Evolutionary conservation across 1,140 invertebrate species (phyloP), one percentile per base, ranked within the genome.

Genomic region (Cataglyphis hispanica): DNA sequence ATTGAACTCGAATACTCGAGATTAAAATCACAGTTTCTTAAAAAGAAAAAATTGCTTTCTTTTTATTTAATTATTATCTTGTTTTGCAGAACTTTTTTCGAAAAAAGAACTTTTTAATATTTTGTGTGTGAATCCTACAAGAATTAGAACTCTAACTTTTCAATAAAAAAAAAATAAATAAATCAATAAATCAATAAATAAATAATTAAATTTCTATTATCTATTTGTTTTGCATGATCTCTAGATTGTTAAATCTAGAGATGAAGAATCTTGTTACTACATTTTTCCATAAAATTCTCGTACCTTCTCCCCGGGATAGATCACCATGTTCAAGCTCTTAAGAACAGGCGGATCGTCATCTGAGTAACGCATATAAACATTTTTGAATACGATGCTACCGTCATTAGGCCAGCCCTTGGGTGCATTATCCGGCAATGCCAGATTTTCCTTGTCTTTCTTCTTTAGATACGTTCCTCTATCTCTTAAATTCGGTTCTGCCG

Each of bases 401-500:
- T 96, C 86, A 4, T 93, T 88, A 0, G 98, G 98, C 98, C 98
- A 98, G 63, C 95, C 94, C 13, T 94, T 91, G 0, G 96, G 96
- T 2, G 97, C 74, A 3, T 70, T 81, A 0, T 84, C 58, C 1
- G 91, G 81, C 13, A 84, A 22, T 3, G 46, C 46, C 0, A 72
- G 0, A 27, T 96, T 95, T 43, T 80, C 19, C 64, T 88, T 56
- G 56, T 90, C 90, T 85, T 56, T 96, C 96, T 87, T 94, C 90
- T 84, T 88, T 1, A 43, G 95, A 95, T 95, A 95, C 94, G 58
- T 77, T 58, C 80, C 89, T 84, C 67, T 70, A 74, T 95, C 87
- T 77, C 93, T 90, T 43, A 95, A 88, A 93, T 96, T 96, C 5
- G 96, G 92, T 88, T 97, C 97, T 6, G 95, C 92, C 4, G 96